Base-by-base conservation (phyloP, 2,888 invertebrate species). In the Caenorhabditis plicata region DNA sequence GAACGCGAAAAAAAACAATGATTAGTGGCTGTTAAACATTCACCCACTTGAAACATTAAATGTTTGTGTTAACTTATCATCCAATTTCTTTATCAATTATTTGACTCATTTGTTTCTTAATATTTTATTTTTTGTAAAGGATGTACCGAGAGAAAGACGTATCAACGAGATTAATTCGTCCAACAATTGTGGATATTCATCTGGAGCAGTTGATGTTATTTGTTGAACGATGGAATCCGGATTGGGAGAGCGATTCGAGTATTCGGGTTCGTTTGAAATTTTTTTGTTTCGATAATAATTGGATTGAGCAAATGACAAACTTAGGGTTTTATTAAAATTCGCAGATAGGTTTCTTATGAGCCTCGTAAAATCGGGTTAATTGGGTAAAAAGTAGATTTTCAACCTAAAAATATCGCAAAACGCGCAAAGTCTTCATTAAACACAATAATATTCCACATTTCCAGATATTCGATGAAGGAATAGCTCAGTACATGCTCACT, bases 391-490 rank as follows among this genome's bases (percentile, higher is more conserved):
- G 36, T 39, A 9, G 15, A 20, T 3, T 17, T 2, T 4, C 27
- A 26, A 42, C 11, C 17, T 7, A n/a, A 36, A 19, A 17, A 36
- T 36, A 9, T 19, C 8, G 17, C 17, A 20, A 35, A 22, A 27
- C 15, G 29, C 4, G 5, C 38, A 22, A 29, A n/a, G 33, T 17
- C n/a, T n/a, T 13, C 15, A 39, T 38, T 13, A 39, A 20, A 19
- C 11, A 40, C 27, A 9, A 8, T 17, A 13, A 19, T 13, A 43
- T 47, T 17, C 22, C 27, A n/a, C 27, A 32, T 45, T 47, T 42
- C 4, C 56, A 73, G 74, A 62, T 77, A 11, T 78, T 64, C 63
- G 76, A 78, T 50, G 77, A 77, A 55, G 78, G 75, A 26, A 74
- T 80, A 27, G 79, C 78, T 1, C 79, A 79, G 44, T 79, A 77